A percentile compares a stretch with the other conserved stretches of the same genome.
Conservation (phyloP, 2,797 vertebrate species). For the Cynopterus sphinx region DNA sequence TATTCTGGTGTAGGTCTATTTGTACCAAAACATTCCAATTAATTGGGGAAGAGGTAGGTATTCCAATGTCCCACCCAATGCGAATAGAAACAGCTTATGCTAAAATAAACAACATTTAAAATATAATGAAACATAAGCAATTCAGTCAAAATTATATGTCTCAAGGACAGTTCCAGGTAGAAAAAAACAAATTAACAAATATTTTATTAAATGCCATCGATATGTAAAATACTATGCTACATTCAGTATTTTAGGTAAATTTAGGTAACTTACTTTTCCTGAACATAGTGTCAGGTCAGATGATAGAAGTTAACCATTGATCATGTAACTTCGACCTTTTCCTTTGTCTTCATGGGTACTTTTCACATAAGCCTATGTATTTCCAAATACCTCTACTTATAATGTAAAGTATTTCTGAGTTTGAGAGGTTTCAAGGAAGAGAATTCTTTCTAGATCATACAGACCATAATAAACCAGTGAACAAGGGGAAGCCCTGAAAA, state of each 20-base stretch:
- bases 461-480: neutral
- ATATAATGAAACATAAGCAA: conserved; percentile 44
- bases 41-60: neutral
- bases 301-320: neutral
- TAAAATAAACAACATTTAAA: conserved; percentile 54
- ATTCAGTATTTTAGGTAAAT: neutral
- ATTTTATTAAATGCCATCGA: neutral
- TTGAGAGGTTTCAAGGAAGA: neutral
- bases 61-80: neutral
- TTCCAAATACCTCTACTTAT: neutral
- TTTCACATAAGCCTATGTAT: neutral
- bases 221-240: neutral
- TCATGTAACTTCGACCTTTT: neutral
- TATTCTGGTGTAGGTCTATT: neutral
- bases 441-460: neutral
- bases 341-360: neutral
- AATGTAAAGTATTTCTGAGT: neutral
- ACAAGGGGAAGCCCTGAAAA: neutral
- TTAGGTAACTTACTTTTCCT: neutral
- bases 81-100: conserved; percentile 19
- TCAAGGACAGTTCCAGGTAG: neutral
- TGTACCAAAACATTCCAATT: conserved; percentile 47
- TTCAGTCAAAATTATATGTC: neutral
- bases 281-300: neutral
- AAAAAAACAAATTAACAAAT: conserved; percentile 41